phyloP scores from a whole-genome alignment of 2,797 vertebrate genomes.

The Protosalanx chinensis region DNA sequence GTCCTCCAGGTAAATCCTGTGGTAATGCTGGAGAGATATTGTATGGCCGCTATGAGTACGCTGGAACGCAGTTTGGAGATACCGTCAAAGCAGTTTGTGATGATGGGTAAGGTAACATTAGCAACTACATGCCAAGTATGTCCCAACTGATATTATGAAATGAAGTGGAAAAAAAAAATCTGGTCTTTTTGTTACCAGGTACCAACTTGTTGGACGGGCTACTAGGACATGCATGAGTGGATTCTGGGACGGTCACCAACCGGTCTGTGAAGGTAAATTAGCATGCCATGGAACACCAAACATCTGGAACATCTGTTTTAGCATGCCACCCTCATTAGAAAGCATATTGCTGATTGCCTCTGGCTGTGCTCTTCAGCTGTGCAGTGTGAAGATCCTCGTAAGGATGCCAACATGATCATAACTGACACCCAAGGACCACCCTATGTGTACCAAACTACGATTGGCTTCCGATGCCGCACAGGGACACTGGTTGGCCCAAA shows the following conservation, averaged over 20 bases:
- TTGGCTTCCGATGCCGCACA: slow-evolving; percentile 51
- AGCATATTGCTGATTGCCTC: background rate
- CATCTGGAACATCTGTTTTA: background rate
- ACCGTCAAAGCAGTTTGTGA: slow-evolving; percentile 10
- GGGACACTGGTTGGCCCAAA: slow-evolving; percentile 55
- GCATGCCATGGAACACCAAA: background rate
- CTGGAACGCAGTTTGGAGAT: slow-evolving; percentile 20
- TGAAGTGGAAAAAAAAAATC: too few relatives aligned
- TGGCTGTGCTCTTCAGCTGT: slow-evolving; percentile 39
- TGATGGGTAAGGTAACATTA: slow-evolving; percentile 36
- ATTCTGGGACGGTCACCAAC: slow-evolving; percentile 67
- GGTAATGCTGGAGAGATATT: slow-evolving; percentile 29
- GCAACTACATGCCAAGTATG: background rate
- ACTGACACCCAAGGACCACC: background rate
- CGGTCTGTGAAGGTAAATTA: slow-evolving; percentile 67
- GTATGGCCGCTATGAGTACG: slow-evolving; percentile 20
- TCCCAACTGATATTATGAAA: too few relatives aligned
- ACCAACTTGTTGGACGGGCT: slow-evolving; percentile 48
- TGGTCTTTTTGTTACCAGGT: slow-evolving; percentile 41
- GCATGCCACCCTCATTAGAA: too few relatives aligned
- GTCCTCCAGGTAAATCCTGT: slow-evolving; percentile 15
- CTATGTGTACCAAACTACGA: slow-evolving; percentile 39
- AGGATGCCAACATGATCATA: slow-evolving; percentile 25
- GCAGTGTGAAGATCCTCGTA: slow-evolving; percentile 35
- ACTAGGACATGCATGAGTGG: slow-evolving; percentile 51